Evolutionary conservation across 2,888 invertebrate genomes (phyloP), one percentile per base, ranked within the genome.

Genomic region (Pherbina coryleti): DNA sequence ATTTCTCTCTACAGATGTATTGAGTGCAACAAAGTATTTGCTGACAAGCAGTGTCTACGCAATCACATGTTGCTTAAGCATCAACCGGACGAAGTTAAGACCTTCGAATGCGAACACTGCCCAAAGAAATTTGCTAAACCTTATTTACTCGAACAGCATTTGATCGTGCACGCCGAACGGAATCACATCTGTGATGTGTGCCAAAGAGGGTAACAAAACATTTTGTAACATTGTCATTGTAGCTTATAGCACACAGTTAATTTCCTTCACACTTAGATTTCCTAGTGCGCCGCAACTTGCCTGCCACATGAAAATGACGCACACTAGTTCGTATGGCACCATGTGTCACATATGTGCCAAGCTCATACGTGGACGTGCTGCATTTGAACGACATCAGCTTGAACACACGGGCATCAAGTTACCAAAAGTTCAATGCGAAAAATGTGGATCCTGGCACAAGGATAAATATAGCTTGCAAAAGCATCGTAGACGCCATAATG

Each of bases 301-400:
- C 28, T 85, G 86, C 7, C 89, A 89, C 66, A 84, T 86, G 0
- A 86, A 86, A 37, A 75, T 78, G 76, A 60, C 76, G 22, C 75
- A 75, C 37, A 37, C 75, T 8, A 55, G n/a, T 8, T 25, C 75
- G 28, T 87, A 88, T 79, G 87, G 86, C 37, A 86, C 86, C 79
- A 88, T 88, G 86, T 88, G 88, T 79, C 87, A 88, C 75, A 87
- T 88, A 11, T 88, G 89, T 53, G 89, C 89, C 3, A 89, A 89
- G 81, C 87, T 88, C 4, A 89, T 89, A 74, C 86, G 88, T 0
- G 89, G 88, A 4, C 85, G 86, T 17, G 84, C 87, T 0, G 85
- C 86, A n/a, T 89, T 89, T 72, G 86, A 87, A 67, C 87, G 86
- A 0, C 89, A 89, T 80, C 87, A 87, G 51, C 73, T 85, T 60